Percentiles rank a stretch among this genome's conserved stretches.
These are phyloP conservation scores for Subanguina moxae DNA, from an alignment of 1,140 invertebrate species.

Conservation along the genomic window DNA sequence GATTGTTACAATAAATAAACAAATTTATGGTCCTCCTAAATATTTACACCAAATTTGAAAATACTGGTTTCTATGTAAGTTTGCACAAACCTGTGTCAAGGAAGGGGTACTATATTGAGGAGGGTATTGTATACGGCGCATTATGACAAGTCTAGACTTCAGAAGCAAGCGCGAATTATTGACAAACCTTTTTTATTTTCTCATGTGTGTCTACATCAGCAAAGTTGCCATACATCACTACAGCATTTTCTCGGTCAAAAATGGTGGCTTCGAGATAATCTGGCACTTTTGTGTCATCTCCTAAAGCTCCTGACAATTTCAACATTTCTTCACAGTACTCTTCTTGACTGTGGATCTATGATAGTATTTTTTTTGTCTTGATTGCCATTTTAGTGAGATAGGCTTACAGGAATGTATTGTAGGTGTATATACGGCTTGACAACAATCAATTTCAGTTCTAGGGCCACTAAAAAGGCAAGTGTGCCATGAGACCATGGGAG, in stretches of 20 bases:
- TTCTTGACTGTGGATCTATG: slow-evolving; percentile 60
- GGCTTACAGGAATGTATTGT: slow-evolving; percentile 63
- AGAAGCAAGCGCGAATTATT: too few species aligned
- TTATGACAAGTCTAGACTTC: too few species aligned
- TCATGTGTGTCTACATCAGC: slow-evolving; percentile 57
- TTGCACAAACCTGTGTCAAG: too few species aligned
- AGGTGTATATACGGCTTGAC: slow-evolving; percentile 64
- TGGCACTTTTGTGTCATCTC: slow-evolving; percentile 59
- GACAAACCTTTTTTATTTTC: slow-evolving; percentile 45
- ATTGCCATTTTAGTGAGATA: slow-evolving; percentile 3
- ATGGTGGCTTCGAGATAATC: slow-evolving; percentile 66
- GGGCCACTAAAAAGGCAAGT: slow-evolving; percentile 63
- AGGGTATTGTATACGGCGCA: too few species aligned
- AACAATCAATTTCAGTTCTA: slow-evolving; percentile 63
- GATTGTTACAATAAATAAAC: too few species aligned
- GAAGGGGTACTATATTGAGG: too few species aligned
- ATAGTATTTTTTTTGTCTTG: too few species aligned
- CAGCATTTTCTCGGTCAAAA: slow-evolving; percentile 63
- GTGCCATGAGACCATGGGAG: slow-evolving; percentile 66
- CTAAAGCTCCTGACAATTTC: slow-evolving; percentile 60
- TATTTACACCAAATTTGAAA: too few species aligned
- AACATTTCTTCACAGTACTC: slow-evolving; percentile 64
- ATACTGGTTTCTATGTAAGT: too few species aligned
- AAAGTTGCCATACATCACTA: slow-evolving; percentile 64
- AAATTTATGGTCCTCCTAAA: too few species aligned